phyloP scores from a whole-genome alignment of 2,797 vertebrate species.

The Lepidocolaptes lacrymiger region DNA sequence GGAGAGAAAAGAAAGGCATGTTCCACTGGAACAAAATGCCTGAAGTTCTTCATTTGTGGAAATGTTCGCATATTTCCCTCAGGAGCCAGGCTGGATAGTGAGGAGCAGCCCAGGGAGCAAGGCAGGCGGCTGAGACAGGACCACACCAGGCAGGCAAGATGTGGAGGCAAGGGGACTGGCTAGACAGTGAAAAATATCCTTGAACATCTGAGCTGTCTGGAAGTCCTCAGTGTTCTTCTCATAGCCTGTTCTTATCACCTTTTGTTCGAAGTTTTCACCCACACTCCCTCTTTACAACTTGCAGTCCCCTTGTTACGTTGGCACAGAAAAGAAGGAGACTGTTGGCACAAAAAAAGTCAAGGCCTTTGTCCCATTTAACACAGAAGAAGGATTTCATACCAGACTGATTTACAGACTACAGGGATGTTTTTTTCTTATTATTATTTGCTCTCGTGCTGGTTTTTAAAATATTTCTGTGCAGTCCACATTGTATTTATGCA shows the following conservation, averaged over 20 bases:
- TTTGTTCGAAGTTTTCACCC: not conserved
- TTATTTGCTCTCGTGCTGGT: not conserved
- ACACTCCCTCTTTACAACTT: not conserved
- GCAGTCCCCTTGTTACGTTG: not conserved
- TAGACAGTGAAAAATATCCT: not conserved
- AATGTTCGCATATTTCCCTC: not conserved
- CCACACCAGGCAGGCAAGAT: not conserved
- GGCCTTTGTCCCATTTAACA: not conserved
- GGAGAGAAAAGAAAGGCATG: not conserved
- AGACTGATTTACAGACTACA: not conserved
- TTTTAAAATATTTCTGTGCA: not conserved
- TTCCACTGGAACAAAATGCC: not conserved
- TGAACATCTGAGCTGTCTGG: not conserved
- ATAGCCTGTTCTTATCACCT: not conserved
- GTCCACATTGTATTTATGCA: not conserved
- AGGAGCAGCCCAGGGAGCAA: not conserved
- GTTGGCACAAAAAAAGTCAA: not conserved
- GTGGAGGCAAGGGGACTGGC: not conserved
- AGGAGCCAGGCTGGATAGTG: fast-evolving
- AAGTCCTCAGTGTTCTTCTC: not conserved
- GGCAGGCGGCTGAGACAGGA: not conserved
- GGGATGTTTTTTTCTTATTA: not conserved
- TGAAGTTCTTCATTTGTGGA: not conserved
- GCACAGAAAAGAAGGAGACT: not conserved
- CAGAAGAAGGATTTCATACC: not conserved